Evolutionary conservation across 2,888 invertebrate species (phyloP), one percentile per base, ranked within the genome.

Genomic region (Agrypnus murinus): DNA sequence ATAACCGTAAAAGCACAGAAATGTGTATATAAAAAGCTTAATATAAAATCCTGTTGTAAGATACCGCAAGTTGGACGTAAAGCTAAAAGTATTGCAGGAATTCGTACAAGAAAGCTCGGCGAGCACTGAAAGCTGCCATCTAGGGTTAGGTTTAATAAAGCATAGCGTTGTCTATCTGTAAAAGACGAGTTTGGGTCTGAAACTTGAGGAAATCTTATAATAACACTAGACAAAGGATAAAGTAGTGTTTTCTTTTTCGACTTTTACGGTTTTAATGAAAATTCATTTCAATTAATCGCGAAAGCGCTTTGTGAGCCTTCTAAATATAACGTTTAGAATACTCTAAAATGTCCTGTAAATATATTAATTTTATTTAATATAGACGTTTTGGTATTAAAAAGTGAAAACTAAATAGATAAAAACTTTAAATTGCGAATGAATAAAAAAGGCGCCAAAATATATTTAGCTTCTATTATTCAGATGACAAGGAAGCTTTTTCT

Each of bases 41-140:
- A 25, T 25, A 25, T 25, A 5, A 25, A 25, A 25, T 19, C 12
- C 12, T 4, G 53, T 6, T 32, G 50, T 4, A 32, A 53, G 32
- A 53, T 9, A 12, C 34, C 31, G 40, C 10, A 40, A 40, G 12
- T 40, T 40, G 7, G 2, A 53, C 5, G 53, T 12, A 31, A 8
- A 32, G 32, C 12, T 53, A 15, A 8, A 53, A 53, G 46, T 53
- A 32, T 53, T 14, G 32, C 31, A 4, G 34, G 53, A n/a, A 12
- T 46, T 19, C 5, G 3, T 46, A 10, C 46, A 4, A 7, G 19
- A 15, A 46, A 46, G 19, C 1, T 10, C 19, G 25, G 15, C 46
- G 46, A 46, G 53, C 34, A 32, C 19, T 53, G 31, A 32, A 32
- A 53, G 32, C 53, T 15, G 53, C 53, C 53, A 53, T 53, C 53